Percentiles rank a stretch among this genome's conserved stretches.
Conservation (phyloP, 1,140 invertebrate genomes). For the Holotrichia oblita region DNA sequence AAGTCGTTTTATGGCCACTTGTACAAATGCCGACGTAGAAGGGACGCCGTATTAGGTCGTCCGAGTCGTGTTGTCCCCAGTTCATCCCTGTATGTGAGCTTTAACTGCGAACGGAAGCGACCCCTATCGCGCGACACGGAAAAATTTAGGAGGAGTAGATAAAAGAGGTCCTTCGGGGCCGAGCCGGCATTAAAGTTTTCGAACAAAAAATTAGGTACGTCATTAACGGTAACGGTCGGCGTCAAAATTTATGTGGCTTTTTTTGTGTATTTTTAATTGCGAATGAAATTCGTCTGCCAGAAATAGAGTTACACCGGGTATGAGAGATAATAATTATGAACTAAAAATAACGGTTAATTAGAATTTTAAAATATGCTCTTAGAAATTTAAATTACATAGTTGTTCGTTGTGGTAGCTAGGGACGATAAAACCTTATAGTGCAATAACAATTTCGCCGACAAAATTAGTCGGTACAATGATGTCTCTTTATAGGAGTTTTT, state of each 20-base stretch:
- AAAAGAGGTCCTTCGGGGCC: slow-evolving; percentile 8
- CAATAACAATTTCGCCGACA: too few relatives aligned
- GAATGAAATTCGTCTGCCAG: not conserved
- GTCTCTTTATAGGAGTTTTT: too few relatives aligned
- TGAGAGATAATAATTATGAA: too few relatives aligned
- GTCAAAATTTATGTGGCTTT: not conserved
- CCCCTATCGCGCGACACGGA: not conserved
- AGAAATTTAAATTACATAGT: too few relatives aligned
- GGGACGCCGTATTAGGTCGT: not conserved
- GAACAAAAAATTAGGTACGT: slow-evolving; percentile 20
- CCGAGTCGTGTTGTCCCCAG: not conserved
- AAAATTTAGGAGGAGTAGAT: slow-evolving; percentile 2
- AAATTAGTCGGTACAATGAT: too few relatives aligned
- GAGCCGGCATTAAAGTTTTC: slow-evolving; percentile 1
- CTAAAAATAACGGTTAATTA: too few relatives aligned
- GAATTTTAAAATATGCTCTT: too few relatives aligned
- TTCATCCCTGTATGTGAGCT: not conserved
- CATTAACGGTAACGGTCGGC: not conserved
- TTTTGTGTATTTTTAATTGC: not conserved
- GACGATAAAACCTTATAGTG: too few relatives aligned
- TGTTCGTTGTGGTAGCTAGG: too few relatives aligned
- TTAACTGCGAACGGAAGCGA: not conserved
- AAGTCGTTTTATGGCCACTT: not conserved
- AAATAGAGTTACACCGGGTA: not conserved
- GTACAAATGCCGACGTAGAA: not conserved